Conservation (phyloP, 2,797 vertebrate species). For the Sparus aurata region DNA sequence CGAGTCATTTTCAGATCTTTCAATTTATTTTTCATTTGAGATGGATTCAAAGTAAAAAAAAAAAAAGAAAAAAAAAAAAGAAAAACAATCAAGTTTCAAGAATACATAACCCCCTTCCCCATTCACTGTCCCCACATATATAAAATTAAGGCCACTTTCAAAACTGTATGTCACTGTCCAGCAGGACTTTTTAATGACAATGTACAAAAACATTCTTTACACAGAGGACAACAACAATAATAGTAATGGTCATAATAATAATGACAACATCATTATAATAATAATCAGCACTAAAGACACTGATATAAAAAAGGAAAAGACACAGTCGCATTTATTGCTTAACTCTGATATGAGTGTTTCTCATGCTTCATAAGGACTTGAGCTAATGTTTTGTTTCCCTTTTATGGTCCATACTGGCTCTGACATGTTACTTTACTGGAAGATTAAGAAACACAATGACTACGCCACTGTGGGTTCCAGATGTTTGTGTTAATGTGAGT, state of each 20-base stretch:
- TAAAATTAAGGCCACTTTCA: constrained; percentile 88
- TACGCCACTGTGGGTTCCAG: constrained; percentile 49
- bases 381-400: constrained; percentile 55
- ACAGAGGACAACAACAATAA: constrained; percentile 84
- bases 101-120: constrained; percentile 78
- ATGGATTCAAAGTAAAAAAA: constrained; percentile 75
- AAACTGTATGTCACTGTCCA: constrained; percentile 88
- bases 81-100: constrained; percentile 84
- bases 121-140: constrained; percentile 84
- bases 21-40: constrained; percentile 86
- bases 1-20: constrained; percentile 81
- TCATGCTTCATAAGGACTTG: constrained; percentile 46
- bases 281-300: constrained; percentile 69
- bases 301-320: constrained; percentile 69
- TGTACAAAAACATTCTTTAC: constrained; percentile 86
- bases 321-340: constrained; percentile 64
- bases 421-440: constrained; percentile 55
- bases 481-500: constrained; percentile 37
- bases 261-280: constrained; percentile 79
- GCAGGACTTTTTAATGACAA: constrained; percentile 89
- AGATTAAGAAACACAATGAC: constrained; percentile 60
- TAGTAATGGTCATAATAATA: constrained; percentile 83
- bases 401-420: constrained; percentile 71
- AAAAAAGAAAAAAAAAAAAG: constrained; percentile 74
- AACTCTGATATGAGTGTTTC: constrained; percentile 44